Percentiles rank a stretch among this genome's conserved stretches.
Evolutionary conservation across 2,888 invertebrate species (phyloP).

Genomic region (Dinocampus coccinellae): DNA sequence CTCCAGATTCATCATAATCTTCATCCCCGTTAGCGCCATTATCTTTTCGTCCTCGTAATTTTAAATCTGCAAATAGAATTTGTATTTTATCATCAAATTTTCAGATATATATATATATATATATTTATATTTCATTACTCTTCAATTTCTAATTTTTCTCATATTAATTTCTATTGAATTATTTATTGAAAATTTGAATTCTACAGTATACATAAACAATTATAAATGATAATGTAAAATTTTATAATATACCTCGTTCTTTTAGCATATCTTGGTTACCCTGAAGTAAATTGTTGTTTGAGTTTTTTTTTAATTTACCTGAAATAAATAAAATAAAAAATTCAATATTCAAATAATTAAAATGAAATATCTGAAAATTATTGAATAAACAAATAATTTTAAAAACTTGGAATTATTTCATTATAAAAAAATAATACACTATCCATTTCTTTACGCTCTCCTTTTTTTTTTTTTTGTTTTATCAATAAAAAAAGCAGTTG

Average conservation of each 20-base stretch:
- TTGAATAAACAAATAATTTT: no score
- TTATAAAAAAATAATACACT: no score
- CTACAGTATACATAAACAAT: no score
- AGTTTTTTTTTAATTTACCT: conserved; percentile 64
- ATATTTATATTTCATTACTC: conserved; percentile 2
- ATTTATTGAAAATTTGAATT: conserved; percentile 15
- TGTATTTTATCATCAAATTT: no score
- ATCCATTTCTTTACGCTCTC: background rate
- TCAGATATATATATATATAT: conserved; percentile 3
- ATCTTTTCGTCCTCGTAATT: conserved; percentile 62
- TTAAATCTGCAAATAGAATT: conserved; percentile 50
- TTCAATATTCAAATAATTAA: no score
- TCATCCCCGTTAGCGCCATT: conserved; percentile 54
- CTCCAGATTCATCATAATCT: conserved; percentile 61
- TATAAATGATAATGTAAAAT: no score
- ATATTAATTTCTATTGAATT: no score
- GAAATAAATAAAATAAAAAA: conserved; percentile 37
- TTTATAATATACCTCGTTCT: conserved; percentile 63
- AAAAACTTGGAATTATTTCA: no score
- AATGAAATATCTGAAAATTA: background rate
- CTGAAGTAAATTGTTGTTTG: conserved; percentile 61
- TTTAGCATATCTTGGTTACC: conserved; percentile 66
- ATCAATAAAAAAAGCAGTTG: background rate
- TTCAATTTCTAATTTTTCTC: no score
- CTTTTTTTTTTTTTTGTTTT: background rate